phyloP scores from a whole-genome alignment of 2,888 invertebrate genomes.

The Loripinus fragilis region DNA sequence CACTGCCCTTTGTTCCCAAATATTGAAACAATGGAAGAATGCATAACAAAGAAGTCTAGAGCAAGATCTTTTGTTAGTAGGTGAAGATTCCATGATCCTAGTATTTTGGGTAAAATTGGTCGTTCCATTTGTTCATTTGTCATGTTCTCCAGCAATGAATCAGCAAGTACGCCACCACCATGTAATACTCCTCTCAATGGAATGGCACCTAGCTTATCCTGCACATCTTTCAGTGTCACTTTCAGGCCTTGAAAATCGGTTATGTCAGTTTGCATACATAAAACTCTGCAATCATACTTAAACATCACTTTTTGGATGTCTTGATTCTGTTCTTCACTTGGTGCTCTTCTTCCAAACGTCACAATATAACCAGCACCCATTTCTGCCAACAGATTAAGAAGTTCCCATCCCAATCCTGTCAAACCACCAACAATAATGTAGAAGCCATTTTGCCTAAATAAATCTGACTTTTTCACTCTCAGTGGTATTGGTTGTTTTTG shows the following conservation, averaged over 20 bases:
- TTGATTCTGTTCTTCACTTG: slow-evolving; percentile 30
- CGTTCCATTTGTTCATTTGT: slow-evolving; percentile 36
- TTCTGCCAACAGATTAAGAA: slow-evolving; percentile 59
- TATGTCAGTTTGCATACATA: slow-evolving; percentile 60
- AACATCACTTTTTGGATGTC: slow-evolving; percentile 44
- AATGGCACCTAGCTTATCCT: slow-evolving; percentile 12
- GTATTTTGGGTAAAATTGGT: slow-evolving; percentile 53
- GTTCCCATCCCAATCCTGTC: slow-evolving; percentile 74
- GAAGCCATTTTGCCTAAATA: slow-evolving; percentile 56
- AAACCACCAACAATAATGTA: slow-evolving; percentile 73
- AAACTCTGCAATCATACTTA: slow-evolving; percentile 47
- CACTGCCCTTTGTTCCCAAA: slow-evolving; percentile 68
- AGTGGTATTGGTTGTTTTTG: neutral
- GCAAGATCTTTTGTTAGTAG: slow-evolving; percentile 40
- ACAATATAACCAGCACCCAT: slow-evolving; percentile 63
- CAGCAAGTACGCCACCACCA: slow-evolving; percentile 62
- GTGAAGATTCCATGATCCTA: slow-evolving; percentile 70
- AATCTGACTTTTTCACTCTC: neutral
- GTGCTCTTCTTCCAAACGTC: slow-evolving; percentile 63
- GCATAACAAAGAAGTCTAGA: slow-evolving; percentile 70
- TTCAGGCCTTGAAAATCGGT: slow-evolving; percentile 55
- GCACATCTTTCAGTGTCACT: slow-evolving; percentile 31
- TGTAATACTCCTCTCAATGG: slow-evolving; percentile 64
- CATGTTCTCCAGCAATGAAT: slow-evolving; percentile 45
- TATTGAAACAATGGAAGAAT: slow-evolving; percentile 67